phyloP scores from a whole-genome alignment of 2,797 vertebrate species.

The Rhynchotus rufescens region DNA sequence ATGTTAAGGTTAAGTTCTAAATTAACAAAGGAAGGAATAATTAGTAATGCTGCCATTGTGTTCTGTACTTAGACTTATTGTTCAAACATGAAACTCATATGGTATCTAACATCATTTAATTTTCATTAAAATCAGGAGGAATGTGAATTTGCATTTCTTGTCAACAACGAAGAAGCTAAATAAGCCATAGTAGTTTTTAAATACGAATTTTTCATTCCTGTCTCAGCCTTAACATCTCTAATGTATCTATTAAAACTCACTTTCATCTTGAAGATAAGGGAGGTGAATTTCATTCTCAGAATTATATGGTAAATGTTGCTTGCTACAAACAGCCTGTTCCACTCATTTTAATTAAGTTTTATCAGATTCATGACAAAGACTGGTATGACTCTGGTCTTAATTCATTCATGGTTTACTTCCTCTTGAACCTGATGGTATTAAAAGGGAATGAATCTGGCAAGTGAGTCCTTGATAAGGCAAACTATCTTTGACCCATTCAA shows the following conservation, averaged over 20 bases:
- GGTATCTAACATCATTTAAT: neutral
- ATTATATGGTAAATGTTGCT: neutral
- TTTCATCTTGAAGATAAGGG: constrained; percentile 10
- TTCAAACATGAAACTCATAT: neutral
- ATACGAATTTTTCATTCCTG: constrained; percentile 10
- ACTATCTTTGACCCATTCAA: neutral
- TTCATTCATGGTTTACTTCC: neutral
- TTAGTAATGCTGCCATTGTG: neutral
- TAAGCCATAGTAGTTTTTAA: neutral
- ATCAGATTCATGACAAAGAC: neutral
- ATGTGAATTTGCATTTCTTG: neutral
- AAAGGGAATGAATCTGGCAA: neutral
- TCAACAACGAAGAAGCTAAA: constrained; percentile 11
- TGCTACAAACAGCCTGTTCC: neutral
- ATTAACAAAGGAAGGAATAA: neutral
- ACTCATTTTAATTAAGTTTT: neutral
- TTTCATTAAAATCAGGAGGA: constrained; percentile 11
- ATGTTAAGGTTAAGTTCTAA: constrained; percentile 32
- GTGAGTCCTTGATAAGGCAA: neutral
- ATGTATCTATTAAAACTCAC: constrained; percentile 18
- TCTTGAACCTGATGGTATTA: neutral
- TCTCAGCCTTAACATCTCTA: neutral
- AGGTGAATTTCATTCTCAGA: neutral
- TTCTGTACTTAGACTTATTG: neutral
- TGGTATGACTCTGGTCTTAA: neutral